phyloP scores from a whole-genome alignment of 2,113 vertebrate species.

The Trachemys scripta region DNA sequence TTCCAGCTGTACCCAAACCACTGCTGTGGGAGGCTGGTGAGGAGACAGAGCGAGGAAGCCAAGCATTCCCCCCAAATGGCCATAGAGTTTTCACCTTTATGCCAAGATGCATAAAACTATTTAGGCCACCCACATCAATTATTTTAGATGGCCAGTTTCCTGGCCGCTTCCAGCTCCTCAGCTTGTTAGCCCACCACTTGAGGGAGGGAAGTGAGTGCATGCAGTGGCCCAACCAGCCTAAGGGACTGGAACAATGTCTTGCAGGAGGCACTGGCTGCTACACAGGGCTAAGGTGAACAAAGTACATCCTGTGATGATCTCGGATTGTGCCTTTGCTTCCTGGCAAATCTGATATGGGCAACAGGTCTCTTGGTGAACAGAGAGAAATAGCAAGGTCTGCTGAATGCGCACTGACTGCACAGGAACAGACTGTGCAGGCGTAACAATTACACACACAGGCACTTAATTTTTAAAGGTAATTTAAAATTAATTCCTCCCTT shows the following conservation, averaged over 20 bases:
- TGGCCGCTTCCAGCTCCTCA: constrained; percentile 13
- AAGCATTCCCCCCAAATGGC: background rate
- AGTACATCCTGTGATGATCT: background rate
- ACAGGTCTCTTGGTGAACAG: rapidly evolving
- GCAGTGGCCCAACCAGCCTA: background rate
- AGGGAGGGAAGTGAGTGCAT: background rate
- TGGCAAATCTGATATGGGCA: background rate
- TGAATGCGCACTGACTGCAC: background rate
- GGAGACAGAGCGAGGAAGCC: constrained; percentile 23
- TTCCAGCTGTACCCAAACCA: constrained; percentile 25
- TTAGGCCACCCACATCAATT: background rate
- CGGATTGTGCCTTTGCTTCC: background rate
- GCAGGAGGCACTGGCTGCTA: constrained; percentile 16
- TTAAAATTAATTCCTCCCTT: background rate
- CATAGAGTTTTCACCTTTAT: background rate
- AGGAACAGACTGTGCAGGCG: background rate
- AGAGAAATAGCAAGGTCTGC: background rate
- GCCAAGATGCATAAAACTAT: background rate
- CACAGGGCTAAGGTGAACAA: rapidly evolving
- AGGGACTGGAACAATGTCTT: background rate
- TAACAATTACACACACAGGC: background rate
- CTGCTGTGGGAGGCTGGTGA: rapidly evolving
- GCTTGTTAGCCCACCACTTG: background rate
- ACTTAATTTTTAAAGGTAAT: background rate
- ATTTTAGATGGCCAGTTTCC: rapidly evolving